Base-by-base conservation (phyloP, 2,888 invertebrate genomes). In the Sphaeridia pumilis region DNA sequence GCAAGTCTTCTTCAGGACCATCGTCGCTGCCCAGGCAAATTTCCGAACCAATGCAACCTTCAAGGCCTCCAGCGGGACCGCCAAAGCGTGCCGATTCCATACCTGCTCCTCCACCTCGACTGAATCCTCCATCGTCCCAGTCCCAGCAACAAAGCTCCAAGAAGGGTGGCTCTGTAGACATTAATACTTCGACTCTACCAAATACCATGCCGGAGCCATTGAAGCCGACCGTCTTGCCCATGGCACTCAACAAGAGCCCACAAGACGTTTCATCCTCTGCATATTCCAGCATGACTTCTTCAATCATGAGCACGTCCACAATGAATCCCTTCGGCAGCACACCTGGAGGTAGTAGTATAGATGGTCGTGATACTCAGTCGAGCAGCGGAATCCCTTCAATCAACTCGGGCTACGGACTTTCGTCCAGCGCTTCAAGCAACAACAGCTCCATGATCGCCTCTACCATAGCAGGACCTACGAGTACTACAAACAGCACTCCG, bases 141-240 rank as follows among this genome's bases (percentile, higher is more conserved):
- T 38, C 12, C 48, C 48, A 38, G 22, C 38, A 14, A 25, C 14
- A 3, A 44, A 44, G 21, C 21, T 27, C n/a, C n/a, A n/a, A n/a
- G n/a, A n/a, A n/a, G n/a, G n/a, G n/a, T n/a, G n/a, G n/a, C n/a
- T n/a, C n/a, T n/a, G n/a, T n/a, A n/a, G n/a, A n/a, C n/a, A n/a
- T n/a, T n/a, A n/a, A n/a, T 24, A 4, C 31, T 5, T 12, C 46
- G 20, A 31, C 31, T 5, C n/a, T 22, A 21, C 24, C 47, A 21
- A 26, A 36, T 20, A 47, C 31, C 12, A 25, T 47, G 7, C 36
- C 47, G 34, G 47, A 47, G 3, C 20, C 47, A n/a, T n/a, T n/a
- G n/a, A n/a, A n/a, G n/a, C n/a, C n/a, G n/a, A n/a, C n/a, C n/a
- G n/a, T n/a, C n/a, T n/a, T n/a, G n/a, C n/a, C n/a, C n/a, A n/a